Evolutionary conservation across 2,888 invertebrate species (phyloP).

Genomic region (Cephus pygmeus): DNA sequence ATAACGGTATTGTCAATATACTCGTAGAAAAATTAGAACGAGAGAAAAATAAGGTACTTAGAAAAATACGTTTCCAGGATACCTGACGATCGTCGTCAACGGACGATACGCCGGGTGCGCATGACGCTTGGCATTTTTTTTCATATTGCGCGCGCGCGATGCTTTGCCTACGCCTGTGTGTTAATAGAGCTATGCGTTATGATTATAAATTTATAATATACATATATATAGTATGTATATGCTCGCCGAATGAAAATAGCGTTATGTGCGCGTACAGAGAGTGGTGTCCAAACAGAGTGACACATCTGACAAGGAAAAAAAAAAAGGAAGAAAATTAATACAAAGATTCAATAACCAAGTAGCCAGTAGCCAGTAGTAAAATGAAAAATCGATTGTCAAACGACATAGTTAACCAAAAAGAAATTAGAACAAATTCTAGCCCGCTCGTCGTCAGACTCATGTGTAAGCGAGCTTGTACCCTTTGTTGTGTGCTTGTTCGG

Average conservation of each 20-base stretch:
- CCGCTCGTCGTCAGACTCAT: neutral
- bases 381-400: neutral
- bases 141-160: constrained; percentile 13
- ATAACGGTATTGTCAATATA: constrained; percentile 30
- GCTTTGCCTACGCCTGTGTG: neutral
- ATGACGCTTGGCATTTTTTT: constrained; percentile 12
- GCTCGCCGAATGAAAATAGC: neutral
- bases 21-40: constrained; percentile 32
- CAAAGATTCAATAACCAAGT: neutral
- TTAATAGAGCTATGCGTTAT: neutral
- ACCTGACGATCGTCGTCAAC: neutral
- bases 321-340: neutral
- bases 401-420: neutral
- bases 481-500: neutral
- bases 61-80: constrained; percentile 36
- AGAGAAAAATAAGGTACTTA: constrained; percentile 31
- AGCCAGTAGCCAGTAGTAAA: neutral
- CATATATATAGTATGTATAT: neutral
- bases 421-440: neutral
- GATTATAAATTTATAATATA: neutral
- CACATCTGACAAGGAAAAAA: neutral
- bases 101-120: constrained; percentile 9
- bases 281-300: neutral
- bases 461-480: neutral
- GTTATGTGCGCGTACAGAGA: neutral